Evolutionary conservation across 2,113 vertebrate genomes (phyloP).

Genomic region (Orientallactaga bullata): DNA sequence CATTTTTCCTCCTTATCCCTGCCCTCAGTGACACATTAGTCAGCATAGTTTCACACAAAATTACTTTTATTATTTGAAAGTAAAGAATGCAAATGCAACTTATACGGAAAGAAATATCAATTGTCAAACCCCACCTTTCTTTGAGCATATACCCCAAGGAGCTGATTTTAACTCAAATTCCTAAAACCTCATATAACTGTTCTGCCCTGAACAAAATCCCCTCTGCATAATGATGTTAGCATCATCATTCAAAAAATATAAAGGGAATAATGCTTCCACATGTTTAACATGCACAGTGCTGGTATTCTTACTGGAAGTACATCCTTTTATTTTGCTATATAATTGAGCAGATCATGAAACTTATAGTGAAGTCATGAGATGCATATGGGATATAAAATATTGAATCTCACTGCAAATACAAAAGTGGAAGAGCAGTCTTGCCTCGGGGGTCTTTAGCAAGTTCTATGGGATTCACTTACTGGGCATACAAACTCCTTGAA

Average conservation of each 20-base stretch:
- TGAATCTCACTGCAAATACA: not conserved
- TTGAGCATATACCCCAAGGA: accelerated
- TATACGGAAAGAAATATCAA: not conserved
- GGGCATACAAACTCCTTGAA: not conserved
- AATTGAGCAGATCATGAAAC: not conserved
- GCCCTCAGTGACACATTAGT: not conserved
- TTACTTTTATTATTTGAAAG: not conserved
- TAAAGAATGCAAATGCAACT: not conserved
- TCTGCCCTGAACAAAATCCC: not conserved
- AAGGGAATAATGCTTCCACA: not conserved
- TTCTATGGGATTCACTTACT: not conserved
- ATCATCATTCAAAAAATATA: not conserved
- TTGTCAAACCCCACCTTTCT: not conserved
- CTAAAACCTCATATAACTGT: accelerated
- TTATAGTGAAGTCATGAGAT: not conserved
- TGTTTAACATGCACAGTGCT: not conserved
- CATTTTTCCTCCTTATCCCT: not conserved
- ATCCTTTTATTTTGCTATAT: not conserved
- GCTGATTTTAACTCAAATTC: accelerated
- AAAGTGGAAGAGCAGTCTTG: not conserved
- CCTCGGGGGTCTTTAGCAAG: not conserved
- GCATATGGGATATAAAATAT: not conserved
- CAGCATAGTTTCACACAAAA: not conserved
- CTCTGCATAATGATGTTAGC: not conserved
- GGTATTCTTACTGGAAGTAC: not conserved